phyloP scores from a whole-genome alignment of 2,888 invertebrate genomes.

The Drosophila cyrtoloma region DNA sequence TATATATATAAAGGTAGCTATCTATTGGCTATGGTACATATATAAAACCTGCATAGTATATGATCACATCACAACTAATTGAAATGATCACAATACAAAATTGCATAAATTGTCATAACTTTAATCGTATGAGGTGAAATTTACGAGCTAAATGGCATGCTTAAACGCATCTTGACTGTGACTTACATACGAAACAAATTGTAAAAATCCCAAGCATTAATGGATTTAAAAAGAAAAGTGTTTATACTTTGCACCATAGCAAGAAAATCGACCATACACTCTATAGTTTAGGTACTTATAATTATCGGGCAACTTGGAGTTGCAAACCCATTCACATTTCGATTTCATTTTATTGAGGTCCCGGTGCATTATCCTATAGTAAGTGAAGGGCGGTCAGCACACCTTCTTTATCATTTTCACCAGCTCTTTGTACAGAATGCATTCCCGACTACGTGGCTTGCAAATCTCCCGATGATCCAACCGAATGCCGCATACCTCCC shows the following conservation, averaged over 20 bases:
- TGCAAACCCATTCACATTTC: constrained; percentile 64
- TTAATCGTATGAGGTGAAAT: constrained; percentile 3
- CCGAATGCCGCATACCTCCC: constrained; percentile 90
- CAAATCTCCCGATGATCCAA: constrained; percentile 94
- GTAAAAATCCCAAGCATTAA: not conserved
- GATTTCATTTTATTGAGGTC: constrained; percentile 62
- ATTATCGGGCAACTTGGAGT: constrained; percentile 54
- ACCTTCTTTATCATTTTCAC: constrained; percentile 87
- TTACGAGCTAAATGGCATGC: constrained; percentile 60
- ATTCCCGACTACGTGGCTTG: constrained; percentile 91
- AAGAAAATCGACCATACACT: constrained; percentile 11
- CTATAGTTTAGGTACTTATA: constrained; percentile 60
- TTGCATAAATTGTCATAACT: constrained; percentile 27
- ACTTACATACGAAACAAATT: constrained; percentile 12
- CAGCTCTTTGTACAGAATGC: constrained; percentile 89
- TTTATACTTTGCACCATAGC: constrained; percentile 58
- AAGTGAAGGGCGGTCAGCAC: constrained; percentile 66
- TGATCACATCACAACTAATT: constrained; percentile 51
- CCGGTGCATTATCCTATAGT: constrained; percentile 10
- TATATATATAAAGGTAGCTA: constrained; percentile 23
- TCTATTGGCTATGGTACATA: constrained; percentile 18
- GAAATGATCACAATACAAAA: constrained; percentile 56
- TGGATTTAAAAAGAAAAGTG: constrained; percentile 18
- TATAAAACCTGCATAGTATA: constrained; percentile 21
- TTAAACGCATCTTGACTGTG: constrained; percentile 60